These are phyloP conservation scores for Dipodomys merriami DNA, from an alignment of 2,113 vertebrate species.

Conservation along the genomic window DNA sequence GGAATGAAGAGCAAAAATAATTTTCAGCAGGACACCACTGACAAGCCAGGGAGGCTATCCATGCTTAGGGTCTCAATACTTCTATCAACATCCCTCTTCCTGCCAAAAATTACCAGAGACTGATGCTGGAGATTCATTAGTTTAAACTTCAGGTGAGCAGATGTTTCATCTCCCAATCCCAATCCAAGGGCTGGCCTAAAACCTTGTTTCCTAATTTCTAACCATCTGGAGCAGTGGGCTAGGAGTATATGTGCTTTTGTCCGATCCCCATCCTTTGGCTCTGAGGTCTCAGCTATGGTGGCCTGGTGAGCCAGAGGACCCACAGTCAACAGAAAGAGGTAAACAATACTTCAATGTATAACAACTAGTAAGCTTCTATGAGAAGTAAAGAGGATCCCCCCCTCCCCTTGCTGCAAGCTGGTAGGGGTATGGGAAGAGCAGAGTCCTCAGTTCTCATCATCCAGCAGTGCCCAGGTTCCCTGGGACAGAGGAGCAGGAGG, in stretches of 20 bases:
- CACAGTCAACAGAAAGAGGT: neutral
- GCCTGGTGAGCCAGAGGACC: neutral
- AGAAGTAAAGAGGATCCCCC: neutral
- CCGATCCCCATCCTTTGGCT: neutral
- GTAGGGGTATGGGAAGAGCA: neutral
- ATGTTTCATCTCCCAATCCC: neutral
- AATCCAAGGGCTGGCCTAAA: neutral
- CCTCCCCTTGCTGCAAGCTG: neutral
- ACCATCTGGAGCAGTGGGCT: neutral
- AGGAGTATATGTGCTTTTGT: neutral
- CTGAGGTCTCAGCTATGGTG: neutral
- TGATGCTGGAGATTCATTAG: neutral
- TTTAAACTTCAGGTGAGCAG: neutral
- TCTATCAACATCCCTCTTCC: neutral
- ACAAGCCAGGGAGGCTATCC: neutral
- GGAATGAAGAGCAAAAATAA: slow-evolving; percentile 9
- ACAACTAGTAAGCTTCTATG: neutral
- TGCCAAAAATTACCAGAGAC: neutral
- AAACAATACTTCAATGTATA: neutral
- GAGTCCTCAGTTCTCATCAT: neutral
- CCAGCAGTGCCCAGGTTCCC: neutral
- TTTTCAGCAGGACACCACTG: neutral
- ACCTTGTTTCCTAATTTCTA: neutral
- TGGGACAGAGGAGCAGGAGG: neutral
- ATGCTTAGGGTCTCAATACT: neutral